Conservation (phyloP, 2,797 vertebrate species). For the Lepus oiostolus region DNA sequence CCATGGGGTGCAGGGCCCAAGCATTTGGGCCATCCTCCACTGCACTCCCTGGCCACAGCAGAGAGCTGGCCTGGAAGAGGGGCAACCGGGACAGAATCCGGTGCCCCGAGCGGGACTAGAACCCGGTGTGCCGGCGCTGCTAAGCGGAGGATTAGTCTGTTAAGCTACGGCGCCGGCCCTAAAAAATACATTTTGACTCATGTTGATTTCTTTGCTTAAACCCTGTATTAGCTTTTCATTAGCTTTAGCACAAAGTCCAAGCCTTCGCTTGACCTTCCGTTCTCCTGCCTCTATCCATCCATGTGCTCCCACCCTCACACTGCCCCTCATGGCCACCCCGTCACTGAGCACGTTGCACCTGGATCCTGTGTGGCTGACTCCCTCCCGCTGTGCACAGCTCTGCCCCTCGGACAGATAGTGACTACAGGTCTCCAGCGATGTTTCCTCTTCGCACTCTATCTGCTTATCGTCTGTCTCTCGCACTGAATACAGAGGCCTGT, state of each 20-base stretch:
- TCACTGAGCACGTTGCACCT: background rate
- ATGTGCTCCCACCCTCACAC: rapidly evolving
- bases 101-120: no score
- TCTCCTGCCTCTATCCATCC: background rate
- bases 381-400: background rate
- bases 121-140: no score
- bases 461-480: background rate
- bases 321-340: background rate
- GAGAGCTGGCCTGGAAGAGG: no score
- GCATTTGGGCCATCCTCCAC: no score
- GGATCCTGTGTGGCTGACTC: background rate
- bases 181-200: constrained; percentile 20
- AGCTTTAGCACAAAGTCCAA: background rate
- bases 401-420: background rate
- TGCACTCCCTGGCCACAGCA: no score
- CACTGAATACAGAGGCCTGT: background rate
- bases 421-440: background rate
- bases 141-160: no score
- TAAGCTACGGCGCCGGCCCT: no score
- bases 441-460: background rate
- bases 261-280: background rate
- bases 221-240: constrained; percentile 20
- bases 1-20: no score
- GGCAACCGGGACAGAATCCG: no score
- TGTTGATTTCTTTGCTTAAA: constrained; percentile 32